phyloP scores from a whole-genome alignment of 2,797 vertebrate species.

The Anguilla marmorata region DNA sequence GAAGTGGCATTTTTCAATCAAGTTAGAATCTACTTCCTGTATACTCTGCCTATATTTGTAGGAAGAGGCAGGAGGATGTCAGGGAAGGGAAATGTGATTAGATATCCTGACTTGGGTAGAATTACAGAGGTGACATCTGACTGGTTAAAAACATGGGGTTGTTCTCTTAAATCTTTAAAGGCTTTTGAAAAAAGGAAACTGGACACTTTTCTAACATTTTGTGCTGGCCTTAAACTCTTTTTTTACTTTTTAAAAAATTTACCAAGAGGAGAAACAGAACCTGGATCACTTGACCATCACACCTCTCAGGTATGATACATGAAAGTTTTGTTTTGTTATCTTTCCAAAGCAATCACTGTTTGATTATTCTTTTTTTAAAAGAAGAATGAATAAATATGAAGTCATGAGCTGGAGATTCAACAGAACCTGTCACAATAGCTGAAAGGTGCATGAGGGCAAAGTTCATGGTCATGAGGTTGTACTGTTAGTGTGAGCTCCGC shows the following conservation, averaged over 20 bases:
- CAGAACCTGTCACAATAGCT: conserved; percentile 22
- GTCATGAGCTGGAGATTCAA: neutral
- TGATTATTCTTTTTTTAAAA: conserved; percentile 19
- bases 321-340: neutral
- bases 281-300: neutral
- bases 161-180: neutral
- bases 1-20: conserved; percentile 1
- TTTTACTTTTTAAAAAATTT: neutral
- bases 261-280: neutral
- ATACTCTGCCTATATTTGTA: conserved; percentile 3
- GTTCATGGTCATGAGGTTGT: conserved; percentile 10
- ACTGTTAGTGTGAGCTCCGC: conserved; percentile 31
- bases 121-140: neutral
- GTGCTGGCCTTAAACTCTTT: neutral
- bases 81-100: conserved; percentile 18
- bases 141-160: neutral
- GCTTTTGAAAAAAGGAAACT: neutral
- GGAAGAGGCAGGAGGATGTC: conserved; percentile 1
- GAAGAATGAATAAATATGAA: conserved; percentile 21
- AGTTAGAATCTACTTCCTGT: neutral
- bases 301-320: neutral
- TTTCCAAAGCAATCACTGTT: conserved; percentile 11
- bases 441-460: conserved; percentile 18
- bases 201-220: neutral
- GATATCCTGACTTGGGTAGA: neutral